Evolutionary conservation across 2,113 vertebrate genomes (phyloP), one percentile per base, ranked within the genome.

Genomic region (Crotalus tigris): DNA sequence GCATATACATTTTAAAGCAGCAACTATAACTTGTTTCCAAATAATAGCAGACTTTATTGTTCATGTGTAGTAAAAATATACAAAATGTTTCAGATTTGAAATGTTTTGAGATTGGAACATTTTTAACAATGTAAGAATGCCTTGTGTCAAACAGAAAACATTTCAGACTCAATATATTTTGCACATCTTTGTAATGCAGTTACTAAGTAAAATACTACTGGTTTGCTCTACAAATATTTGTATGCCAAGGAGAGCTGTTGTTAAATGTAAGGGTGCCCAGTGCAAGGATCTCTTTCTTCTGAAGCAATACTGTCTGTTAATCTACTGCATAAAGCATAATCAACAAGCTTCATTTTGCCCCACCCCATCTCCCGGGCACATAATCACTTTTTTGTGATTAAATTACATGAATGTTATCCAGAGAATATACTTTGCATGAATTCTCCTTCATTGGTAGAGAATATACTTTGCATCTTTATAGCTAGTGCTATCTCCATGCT

Each of bases 131-230:
- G 33, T 81, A 39, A 21, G 33, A 81, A 81, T 9, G 19, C 75
- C 75, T 17, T 81, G 75, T 9, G 17, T 44, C 33, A 81, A 39
- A n/a, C n/a, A 39, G n/a, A 81, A 81, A 81, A 81, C 6, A 81
- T 17, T 81, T 39, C 69, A 81, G 33, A 39, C 0, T 81, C 69
- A 39, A 81, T 44, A 81, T 23, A 44, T 44, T 81, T 21, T 44
- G 33, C 75, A 81, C 33, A 1, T 39, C 75, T 44, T 44, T 81
- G 33, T 44, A 94, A 90, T 8, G 92, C 93, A 95, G 93, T 61
- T 6, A 91, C 23, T n/a, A 85, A 39, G 24, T 92, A 91, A 95
- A 91, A 54, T 23, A 94, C 3, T 17, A 85, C 21, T 51, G 57
- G 39, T 15, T 89, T 58, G 39, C 0, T 54, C 91, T n/a, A 21